A percentile compares a stretch with the other conserved stretches of the same genome.
phyloP scores from a whole-genome alignment of 2,888 invertebrate genomes.

The Nomada fucata region DNA sequence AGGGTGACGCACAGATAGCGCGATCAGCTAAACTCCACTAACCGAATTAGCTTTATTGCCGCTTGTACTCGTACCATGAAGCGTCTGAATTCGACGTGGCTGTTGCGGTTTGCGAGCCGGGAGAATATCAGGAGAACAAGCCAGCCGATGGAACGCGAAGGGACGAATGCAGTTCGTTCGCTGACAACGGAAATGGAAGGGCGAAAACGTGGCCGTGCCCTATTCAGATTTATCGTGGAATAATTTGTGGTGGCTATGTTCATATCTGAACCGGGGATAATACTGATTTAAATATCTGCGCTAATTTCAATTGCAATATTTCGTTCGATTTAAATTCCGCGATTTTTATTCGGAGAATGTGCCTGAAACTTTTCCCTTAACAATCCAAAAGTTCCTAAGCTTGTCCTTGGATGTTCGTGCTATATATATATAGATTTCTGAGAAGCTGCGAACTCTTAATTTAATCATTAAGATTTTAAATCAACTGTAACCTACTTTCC shows the following conservation, averaged over 20 bases:
- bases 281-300: no score
- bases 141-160: constrained; percentile 13
- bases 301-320: no score
- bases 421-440: background rate
- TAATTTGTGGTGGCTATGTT: constrained; percentile 70
- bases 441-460: background rate
- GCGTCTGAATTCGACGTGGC: constrained; percentile 42
- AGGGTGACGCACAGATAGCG: constrained; percentile 12
- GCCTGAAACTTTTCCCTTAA: background rate
- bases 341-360: background rate
- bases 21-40: constrained; percentile 58
- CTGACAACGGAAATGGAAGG: constrained; percentile 55
- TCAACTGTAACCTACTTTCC: constrained; percentile 4
- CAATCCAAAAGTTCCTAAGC: background rate
- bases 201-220: constrained; percentile 72
- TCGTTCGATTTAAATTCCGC: no score
- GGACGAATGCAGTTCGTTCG: constrained; percentile 7
- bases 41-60: constrained; percentile 67
- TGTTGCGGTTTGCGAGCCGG: constrained; percentile 24
- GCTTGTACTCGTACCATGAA: constrained; percentile 38
- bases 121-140: constrained; percentile 34
- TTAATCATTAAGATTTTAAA: constrained; percentile 6
- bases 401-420: background rate
- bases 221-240: constrained; percentile 76
- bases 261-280: constrained; percentile 22